Conservation (phyloP, 1,140 invertebrate species). For the Drosophila athabasca region DNA sequence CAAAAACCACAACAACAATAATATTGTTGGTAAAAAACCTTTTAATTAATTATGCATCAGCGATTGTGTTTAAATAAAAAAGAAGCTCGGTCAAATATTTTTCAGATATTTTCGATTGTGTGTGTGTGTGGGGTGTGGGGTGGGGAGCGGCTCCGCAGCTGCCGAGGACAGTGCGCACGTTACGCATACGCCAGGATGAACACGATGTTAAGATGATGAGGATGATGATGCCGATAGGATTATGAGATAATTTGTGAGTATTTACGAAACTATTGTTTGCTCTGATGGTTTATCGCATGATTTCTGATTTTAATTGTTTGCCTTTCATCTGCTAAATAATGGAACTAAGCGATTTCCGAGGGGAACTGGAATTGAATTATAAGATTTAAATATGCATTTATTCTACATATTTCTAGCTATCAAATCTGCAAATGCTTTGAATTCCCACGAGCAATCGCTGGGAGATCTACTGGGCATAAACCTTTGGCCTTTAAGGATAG, state of each 20-base stretch:
- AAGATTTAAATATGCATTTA: too few relatives aligned
- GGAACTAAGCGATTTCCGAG: not conserved
- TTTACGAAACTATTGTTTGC: slow-evolving; percentile 19
- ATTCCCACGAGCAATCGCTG: too few relatives aligned
- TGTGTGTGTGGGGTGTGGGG: not conserved
- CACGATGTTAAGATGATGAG: slow-evolving; percentile 6
- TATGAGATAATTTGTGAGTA: slow-evolving; percentile 27
- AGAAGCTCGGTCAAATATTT: slow-evolving; percentile 60
- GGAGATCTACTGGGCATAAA: too few relatives aligned
- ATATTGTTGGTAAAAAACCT: slow-evolving; percentile 51
- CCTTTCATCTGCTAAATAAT: not conserved
- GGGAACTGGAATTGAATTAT: too few relatives aligned
- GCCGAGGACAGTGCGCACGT: slow-evolving; percentile 37
- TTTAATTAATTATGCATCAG: slow-evolving; percentile 83
- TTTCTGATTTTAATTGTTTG: slow-evolving; percentile 14
- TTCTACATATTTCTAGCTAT: too few relatives aligned
- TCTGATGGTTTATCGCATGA: slow-evolving; percentile 12
- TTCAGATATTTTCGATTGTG: slow-evolving; percentile 35
- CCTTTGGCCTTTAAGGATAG: too few relatives aligned
- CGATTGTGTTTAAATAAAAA: slow-evolving; percentile 79
- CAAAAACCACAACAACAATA: slow-evolving; percentile 48
- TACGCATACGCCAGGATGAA: slow-evolving; percentile 58
- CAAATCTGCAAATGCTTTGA: not conserved
- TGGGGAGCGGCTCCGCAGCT: slow-evolving; percentile 36
- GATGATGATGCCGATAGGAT: slow-evolving; percentile 30